Evolutionary conservation across 2,113 vertebrate species (phyloP).

Genomic region (Datnioides undecimradiatus): DNA sequence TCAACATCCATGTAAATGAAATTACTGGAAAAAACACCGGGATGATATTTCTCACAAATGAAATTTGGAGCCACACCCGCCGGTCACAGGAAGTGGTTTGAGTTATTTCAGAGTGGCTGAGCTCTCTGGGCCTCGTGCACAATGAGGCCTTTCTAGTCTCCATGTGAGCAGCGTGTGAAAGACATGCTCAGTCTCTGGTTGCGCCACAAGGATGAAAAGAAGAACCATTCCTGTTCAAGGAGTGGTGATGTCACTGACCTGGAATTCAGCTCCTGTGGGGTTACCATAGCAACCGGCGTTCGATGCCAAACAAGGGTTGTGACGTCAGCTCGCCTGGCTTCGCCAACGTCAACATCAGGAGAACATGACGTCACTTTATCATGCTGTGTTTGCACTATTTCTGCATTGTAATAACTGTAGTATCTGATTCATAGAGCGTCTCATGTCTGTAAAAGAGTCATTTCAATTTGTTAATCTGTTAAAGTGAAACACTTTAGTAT

Average conservation of each 20-base stretch:
- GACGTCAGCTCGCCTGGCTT: slow-evolving; percentile 77
- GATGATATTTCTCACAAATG: slow-evolving; percentile 25
- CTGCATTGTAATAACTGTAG: not conserved
- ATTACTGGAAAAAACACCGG: slow-evolving; percentile 12
- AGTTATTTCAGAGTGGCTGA: not conserved
- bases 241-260: slow-evolving; percentile 58
- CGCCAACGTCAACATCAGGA: slow-evolving; percentile 44
- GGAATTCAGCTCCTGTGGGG: slow-evolving; percentile 19
- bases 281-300: slow-evolving; percentile 79
- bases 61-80: slow-evolving; percentile 28
- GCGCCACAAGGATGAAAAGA: not conserved
- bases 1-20: slow-evolving; percentile 26
- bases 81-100: slow-evolving; percentile 39
- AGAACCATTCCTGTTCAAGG: not conserved
- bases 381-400: not conserved
- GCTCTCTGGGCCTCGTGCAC: slow-evolving; percentile 7
- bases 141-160: slow-evolving; percentile 65
- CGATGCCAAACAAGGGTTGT: slow-evolving; percentile 75
- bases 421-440: not conserved
- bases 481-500: too few species aligned
- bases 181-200: slow-evolving; percentile 44
- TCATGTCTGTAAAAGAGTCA: too few species aligned
- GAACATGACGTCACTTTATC: slow-evolving; percentile 29
- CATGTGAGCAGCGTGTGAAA: slow-evolving; percentile 42
- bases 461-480: too few species aligned